Conservation (phyloP, 2,797 vertebrate species). For the Picus viridis region DNA sequence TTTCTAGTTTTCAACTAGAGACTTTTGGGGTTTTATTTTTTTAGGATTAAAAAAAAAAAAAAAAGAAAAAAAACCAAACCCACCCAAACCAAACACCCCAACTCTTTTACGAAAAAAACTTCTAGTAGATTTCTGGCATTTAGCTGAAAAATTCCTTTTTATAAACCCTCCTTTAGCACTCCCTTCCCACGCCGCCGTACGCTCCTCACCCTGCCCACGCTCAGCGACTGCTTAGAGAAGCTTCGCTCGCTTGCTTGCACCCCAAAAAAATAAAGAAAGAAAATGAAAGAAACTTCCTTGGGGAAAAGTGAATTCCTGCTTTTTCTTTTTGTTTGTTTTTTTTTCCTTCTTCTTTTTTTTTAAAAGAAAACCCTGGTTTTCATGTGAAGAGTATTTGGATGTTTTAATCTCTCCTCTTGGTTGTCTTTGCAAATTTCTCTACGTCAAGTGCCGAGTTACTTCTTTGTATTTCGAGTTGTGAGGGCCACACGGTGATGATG, state of each 20-base stretch:
- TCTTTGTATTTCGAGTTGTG: conserved; percentile 73
- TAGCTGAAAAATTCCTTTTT: conserved; percentile 8
- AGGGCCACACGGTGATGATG: conserved; percentile 73
- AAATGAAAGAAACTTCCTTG: not conserved
- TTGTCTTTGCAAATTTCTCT: conserved; percentile 68
- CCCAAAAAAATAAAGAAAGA: not conserved
- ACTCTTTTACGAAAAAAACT: not conserved
- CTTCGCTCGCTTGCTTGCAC: conserved; percentile 44
- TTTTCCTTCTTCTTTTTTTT: not conserved
- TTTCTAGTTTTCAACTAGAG: not conserved
- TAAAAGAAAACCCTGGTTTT: conserved; percentile 57
- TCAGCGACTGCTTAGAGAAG: conserved; percentile 5
- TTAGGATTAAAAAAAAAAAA: not conserved
- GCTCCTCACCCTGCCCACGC: conserved; percentile 8
- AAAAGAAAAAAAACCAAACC: no score
- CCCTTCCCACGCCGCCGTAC: conserved; percentile 12
- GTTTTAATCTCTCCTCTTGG: conserved; percentile 71
- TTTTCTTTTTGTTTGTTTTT: not conserved
- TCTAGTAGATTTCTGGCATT: conserved; percentile 30
- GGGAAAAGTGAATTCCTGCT: not conserved
- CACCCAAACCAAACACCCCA: not conserved
- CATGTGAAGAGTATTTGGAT: conserved; percentile 72
- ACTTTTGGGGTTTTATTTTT: not conserved
- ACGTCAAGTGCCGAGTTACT: conserved; percentile 74
- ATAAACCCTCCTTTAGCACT: not conserved